Conservation (phyloP, 1,140 invertebrate genomes). For the Sycophaga agraensis region DNA sequence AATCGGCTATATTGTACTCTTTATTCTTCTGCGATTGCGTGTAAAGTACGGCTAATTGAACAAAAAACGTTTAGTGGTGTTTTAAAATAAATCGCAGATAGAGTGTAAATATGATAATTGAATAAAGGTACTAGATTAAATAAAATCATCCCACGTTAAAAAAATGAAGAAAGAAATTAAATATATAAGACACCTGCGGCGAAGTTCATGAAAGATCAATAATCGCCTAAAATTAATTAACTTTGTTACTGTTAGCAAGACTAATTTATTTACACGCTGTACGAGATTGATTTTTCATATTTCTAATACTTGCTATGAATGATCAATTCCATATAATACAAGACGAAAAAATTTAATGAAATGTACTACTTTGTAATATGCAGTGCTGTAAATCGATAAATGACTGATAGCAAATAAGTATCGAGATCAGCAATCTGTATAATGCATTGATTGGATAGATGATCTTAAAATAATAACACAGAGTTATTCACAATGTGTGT, state of each 20-base stretch:
- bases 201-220: conserved; percentile 36
- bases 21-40: conserved; percentile 30
- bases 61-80: conserved; percentile 23
- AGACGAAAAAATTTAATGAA: conserved; percentile 26
- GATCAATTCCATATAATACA: conserved; percentile 34
- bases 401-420: conserved; percentile 56
- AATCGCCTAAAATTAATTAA: conserved; percentile 48
- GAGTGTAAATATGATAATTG: conserved; percentile 49
- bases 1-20: conserved; percentile 45
- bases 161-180: conserved; percentile 18
- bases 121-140: conserved; percentile 51
- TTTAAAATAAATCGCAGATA: conserved; percentile 29
- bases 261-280: conserved; percentile 49
- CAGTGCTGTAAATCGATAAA: conserved; percentile 49
- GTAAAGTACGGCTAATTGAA: conserved; percentile 24
- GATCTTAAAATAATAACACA: conserved; percentile 17
- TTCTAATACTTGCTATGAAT: conserved; percentile 39
- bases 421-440: conserved; percentile 44
- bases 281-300: conserved; percentile 49
- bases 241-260: conserved; percentile 42
- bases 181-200: conserved; percentile 18
- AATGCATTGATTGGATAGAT: conserved; percentile 27
- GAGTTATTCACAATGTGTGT: conserved; percentile 9
- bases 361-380: conserved; percentile 29
- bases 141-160: conserved; percentile 36